Conservation (phyloP, 1,140 invertebrate species). For the Spodoptera litura region DNA sequence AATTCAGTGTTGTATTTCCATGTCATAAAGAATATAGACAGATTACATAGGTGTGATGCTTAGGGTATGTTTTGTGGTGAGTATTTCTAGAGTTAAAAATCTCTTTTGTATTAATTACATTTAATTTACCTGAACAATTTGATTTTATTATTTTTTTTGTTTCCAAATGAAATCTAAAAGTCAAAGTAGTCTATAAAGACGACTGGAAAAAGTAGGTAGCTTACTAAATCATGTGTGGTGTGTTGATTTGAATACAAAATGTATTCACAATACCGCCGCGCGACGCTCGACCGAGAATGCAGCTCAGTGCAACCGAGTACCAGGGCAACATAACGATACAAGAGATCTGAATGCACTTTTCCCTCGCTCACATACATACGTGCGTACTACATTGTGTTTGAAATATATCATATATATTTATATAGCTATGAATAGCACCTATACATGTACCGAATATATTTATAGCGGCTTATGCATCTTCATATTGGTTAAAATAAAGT, state of each 20-base stretch:
- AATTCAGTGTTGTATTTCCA: too few relatives aligned
- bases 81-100: too few relatives aligned
- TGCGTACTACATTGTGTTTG: background rate
- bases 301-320: conserved; percentile 72
- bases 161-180: too few relatives aligned
- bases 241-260: background rate
- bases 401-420: background rate
- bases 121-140: too few relatives aligned
- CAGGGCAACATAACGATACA: conserved; percentile 64
- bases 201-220: background rate
- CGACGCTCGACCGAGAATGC: conserved; percentile 61
- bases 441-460: conserved; percentile 7
- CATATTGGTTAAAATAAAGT: background rate
- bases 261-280: conserved; percentile 10
- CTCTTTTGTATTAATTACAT: too few relatives aligned
- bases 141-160: too few relatives aligned
- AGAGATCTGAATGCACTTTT: conserved; percentile 61
- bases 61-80: too few relatives aligned
- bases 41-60: too few relatives aligned
- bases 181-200: background rate
- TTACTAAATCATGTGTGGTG: conserved; percentile 1
- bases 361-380: conserved; percentile 16
- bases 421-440: conserved; percentile 10
- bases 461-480: background rate
- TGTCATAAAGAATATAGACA: too few relatives aligned